Percentiles rank a stretch among this genome's conserved stretches.
Evolutionary conservation across 35 echinoderm and acorn worm species (phyloP).

Genomic region (Strongylocentrotus purpuratus): DNA sequence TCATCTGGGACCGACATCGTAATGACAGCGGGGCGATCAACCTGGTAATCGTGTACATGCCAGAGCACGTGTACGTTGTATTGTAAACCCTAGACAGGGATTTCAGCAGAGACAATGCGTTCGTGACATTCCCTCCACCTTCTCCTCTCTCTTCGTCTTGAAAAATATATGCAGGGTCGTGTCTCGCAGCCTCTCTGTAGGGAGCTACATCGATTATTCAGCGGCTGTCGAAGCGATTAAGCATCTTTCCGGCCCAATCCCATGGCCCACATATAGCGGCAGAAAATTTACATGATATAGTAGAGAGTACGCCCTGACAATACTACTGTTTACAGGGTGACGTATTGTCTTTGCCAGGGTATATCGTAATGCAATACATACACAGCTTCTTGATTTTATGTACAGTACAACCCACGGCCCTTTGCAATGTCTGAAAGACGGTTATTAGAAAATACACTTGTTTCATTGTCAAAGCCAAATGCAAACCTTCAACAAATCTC

Average conservation of each 20-base stretch:
- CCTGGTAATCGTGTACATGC: neutral
- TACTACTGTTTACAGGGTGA: neutral
- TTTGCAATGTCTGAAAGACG: neutral
- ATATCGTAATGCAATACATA: neutral
- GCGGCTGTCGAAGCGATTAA: slow-evolving; percentile 29
- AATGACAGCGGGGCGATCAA: neutral
- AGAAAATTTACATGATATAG: slow-evolving; percentile 19
- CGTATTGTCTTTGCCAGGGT: neutral
- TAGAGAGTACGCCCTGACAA: neutral
- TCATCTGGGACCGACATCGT: neutral
- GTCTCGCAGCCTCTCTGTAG: neutral
- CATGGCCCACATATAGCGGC: neutral
- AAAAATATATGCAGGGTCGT: slow-evolving; percentile 43
- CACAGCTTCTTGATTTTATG: neutral
- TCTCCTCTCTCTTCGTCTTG: neutral
- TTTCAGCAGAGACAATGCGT: slow-evolving; percentile 12
- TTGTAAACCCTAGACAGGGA: neutral
- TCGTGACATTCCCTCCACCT: neutral
- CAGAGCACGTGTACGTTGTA: neutral
- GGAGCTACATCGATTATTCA: slow-evolving; percentile 28
- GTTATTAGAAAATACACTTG: neutral
- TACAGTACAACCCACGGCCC: neutral
- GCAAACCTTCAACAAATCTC: neutral
- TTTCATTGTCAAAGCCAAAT: neutral
- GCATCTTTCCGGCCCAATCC: slow-evolving; percentile 4